phyloP scores from a whole-genome alignment of 2,797 vertebrate species.

The Eremophila alpestris region DNA sequence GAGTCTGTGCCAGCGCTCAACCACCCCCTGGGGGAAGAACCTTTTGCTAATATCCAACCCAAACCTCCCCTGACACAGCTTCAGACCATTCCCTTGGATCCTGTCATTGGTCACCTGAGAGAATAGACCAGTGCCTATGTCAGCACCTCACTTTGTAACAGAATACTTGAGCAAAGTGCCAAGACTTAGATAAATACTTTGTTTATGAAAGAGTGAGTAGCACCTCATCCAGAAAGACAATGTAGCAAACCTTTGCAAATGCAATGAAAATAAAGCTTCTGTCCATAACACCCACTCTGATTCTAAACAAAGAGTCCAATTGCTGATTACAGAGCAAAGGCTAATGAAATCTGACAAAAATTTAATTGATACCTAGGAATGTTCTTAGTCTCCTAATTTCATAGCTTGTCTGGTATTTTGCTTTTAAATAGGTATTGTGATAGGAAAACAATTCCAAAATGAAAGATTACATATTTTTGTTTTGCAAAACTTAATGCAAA shows the following conservation, averaged over 20 bases:
- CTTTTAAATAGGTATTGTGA: background rate
- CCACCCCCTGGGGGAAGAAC: fast-evolving
- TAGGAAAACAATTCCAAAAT: background rate
- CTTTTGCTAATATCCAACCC: background rate
- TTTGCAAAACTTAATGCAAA: background rate
- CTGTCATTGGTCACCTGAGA: no score
- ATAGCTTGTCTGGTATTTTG: background rate
- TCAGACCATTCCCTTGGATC: background rate
- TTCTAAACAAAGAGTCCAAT: background rate
- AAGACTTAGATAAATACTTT: background rate
- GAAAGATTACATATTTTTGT: background rate
- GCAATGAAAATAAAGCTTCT: background rate
- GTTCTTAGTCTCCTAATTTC: background rate
- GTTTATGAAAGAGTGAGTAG: background rate
- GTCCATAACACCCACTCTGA: background rate
- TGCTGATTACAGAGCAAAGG: background rate
- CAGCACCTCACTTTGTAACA: background rate
- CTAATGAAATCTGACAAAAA: background rate
- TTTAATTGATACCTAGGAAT: background rate
- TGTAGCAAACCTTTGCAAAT: background rate
- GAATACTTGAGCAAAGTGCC: background rate
- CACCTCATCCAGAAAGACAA: background rate
- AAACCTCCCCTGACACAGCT: background rate
- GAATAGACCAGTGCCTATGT: background rate
- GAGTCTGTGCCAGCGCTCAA: background rate